Base-by-base conservation (phyloP, 2,888 invertebrate species). In the Synergus japonicus region DNA sequence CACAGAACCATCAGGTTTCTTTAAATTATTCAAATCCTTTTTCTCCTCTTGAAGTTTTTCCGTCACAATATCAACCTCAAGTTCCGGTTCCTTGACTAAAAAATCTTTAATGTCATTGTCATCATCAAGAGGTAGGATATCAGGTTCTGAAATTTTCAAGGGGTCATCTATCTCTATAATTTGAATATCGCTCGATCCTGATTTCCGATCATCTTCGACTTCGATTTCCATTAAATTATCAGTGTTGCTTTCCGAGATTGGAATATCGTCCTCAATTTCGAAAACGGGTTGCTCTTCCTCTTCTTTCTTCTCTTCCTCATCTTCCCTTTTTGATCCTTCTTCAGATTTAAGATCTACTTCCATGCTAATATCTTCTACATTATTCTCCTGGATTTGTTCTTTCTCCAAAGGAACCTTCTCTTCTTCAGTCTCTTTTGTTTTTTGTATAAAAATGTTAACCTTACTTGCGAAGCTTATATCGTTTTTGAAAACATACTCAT, bases 401-500 rank as follows among this genome's bases (percentile, higher is more conserved):
- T 86, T 85, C 0, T 83, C 86, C 58, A 79, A 83, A 13, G 77
- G 81, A 77, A 88, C 88, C 77, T 92, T 90, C 78, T 92, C 90
- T 82, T 80, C 89, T 54, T 93, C 93, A 9, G 89, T 83, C 7
- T 85, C 63, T 77, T 92, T 92, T 41, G 83, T 78, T 80, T 93
- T 91, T 76, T 89, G 90, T 10, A 90, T 81, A 76, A 73, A 12
- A 49, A 73, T 73, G n/a, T 92, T 92, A 65, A 94, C 92, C 84
- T 89, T 91, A 41, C 93, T 92, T 4, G 94, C 94, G 89, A 94
- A 94, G 87, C 93, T 94, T 88, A 94, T 93, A 90, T 93, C 93
- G 88, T 95, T 94, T 82, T 95, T 94, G 10, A 93, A 92, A 85
- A 96, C 94, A 87, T 95, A 94, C 69, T 94, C 93, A 89, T 96